phyloP scores from a whole-genome alignment of 1,140 invertebrate genomes.

The Eupristina koningsbergeri region DNA sequence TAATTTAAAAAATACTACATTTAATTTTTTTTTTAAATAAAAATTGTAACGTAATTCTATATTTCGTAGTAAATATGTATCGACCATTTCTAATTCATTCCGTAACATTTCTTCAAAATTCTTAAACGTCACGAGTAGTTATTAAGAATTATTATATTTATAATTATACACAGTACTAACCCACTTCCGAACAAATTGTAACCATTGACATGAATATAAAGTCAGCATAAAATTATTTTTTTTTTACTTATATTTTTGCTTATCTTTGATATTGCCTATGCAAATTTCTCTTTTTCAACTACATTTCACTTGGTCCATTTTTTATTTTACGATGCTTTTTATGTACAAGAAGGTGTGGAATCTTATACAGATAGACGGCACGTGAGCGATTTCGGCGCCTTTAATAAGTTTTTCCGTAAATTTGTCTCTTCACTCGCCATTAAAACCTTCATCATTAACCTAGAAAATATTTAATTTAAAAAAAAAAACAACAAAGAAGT shows the following conservation, averaged over 20 bases:
- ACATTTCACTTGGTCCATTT: constrained; percentile 67
- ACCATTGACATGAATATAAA: constrained; percentile 36
- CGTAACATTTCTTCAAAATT: constrained; percentile 12
- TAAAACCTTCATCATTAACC: background rate
- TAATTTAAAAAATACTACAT: background rate
- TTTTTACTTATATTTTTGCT: constrained; percentile 17
- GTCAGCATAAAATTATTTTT: constrained; percentile 29
- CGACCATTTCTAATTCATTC: constrained; percentile 9
- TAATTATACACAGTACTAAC: constrained; percentile 44
- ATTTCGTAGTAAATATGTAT: background rate
- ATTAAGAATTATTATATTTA: constrained; percentile 41
- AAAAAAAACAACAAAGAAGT: background rate
- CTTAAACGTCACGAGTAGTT: constrained; percentile 31
- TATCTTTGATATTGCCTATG: constrained; percentile 56
- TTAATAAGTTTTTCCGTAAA: background rate
- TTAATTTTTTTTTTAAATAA: background rate
- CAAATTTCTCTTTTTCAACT: constrained; percentile 54
- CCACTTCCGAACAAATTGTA: background rate
- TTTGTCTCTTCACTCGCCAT: background rate
- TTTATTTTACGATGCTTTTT: constrained; percentile 64
- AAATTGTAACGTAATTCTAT: background rate
- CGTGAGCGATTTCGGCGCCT: constrained; percentile 15
- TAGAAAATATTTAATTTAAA: background rate
- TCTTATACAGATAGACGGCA: background rate
- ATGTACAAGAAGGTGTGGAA: constrained; percentile 60